These are phyloP conservation scores for Ferdinandea cuprea DNA, from an alignment of 2,888 invertebrate species.

Conservation along the genomic window DNA sequence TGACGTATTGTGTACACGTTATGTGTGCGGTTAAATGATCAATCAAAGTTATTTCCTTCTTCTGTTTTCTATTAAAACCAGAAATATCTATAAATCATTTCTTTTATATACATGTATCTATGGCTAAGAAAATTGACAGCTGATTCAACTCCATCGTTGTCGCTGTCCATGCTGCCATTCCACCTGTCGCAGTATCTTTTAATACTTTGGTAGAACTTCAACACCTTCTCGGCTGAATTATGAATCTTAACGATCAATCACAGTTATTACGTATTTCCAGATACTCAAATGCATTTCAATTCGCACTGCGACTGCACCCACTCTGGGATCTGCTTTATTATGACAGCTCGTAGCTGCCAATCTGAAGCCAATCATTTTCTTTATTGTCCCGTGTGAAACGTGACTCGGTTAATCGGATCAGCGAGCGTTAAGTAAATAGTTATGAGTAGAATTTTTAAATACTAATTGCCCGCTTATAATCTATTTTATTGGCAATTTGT, in stretches of 20 bases:
- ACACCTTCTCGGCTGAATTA: background rate
- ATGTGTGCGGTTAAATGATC: background rate
- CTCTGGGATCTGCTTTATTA: background rate
- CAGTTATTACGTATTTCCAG: background rate
- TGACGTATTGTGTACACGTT: conserved; percentile 27
- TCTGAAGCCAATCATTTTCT: background rate
- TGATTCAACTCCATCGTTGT: no score
- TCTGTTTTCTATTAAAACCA: background rate
- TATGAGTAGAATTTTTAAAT: background rate
- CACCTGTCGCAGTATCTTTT: no score
- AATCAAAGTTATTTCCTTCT: conserved; percentile 17
- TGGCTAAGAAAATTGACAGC: no score
- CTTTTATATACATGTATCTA: background rate
- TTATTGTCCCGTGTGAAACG: background rate
- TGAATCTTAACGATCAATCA: background rate
- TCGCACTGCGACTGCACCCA: conserved; percentile 1
- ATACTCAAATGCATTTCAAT: background rate
- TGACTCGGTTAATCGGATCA: background rate
- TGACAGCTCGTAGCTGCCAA: background rate
- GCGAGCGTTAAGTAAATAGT: no score
- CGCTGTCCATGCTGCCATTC: no score
- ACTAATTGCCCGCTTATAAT: background rate
- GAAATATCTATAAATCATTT: background rate
- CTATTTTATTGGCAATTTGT: background rate
- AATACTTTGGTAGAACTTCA: background rate